These are phyloP conservation scores for Caerostris darwini DNA, from an alignment of 1,140 invertebrate genomes.

Conservation along the genomic window DNA sequence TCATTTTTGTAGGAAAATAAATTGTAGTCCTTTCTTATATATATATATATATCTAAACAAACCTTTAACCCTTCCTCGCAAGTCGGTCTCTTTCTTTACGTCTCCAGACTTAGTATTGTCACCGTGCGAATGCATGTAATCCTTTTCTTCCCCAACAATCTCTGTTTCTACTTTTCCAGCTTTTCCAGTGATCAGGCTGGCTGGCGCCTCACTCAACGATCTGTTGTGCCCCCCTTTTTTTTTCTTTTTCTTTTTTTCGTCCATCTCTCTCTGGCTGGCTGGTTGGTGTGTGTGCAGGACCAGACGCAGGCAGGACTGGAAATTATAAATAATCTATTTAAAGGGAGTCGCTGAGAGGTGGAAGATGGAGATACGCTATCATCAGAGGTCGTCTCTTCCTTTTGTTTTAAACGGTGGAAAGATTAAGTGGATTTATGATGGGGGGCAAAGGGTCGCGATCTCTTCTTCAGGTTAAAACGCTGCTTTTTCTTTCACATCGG, in stretches of 20 bases:
- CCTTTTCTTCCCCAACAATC: not conserved
- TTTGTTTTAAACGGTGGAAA: not conserved
- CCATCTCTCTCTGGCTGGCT: no score
- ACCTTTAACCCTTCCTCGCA: not conserved
- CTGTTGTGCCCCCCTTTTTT: not conserved
- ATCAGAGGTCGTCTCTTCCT: not conserved
- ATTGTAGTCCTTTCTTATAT: no score
- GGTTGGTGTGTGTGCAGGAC: not conserved
- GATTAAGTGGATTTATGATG: not conserved
- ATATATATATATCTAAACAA: no score
- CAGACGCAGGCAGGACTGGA: not conserved
- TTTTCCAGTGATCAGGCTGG: constrained; percentile 7
- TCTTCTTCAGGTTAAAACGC: no score
- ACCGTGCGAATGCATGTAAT: not conserved
- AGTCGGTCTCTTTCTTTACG: not conserved
- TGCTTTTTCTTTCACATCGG: no score
- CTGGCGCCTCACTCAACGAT: constrained; percentile 1
- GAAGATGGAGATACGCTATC: not conserved
- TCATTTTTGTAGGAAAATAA: no score
- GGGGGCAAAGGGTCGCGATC: no score
- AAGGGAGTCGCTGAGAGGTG: not conserved
- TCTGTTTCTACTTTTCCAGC: not conserved
- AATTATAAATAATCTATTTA: constrained; percentile 37
- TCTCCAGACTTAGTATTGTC: not conserved
- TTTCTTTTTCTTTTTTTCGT: not conserved